Evolutionary conservation across 2,888 invertebrate species (phyloP).

Genomic region (Nymphalis urticae): DNA sequence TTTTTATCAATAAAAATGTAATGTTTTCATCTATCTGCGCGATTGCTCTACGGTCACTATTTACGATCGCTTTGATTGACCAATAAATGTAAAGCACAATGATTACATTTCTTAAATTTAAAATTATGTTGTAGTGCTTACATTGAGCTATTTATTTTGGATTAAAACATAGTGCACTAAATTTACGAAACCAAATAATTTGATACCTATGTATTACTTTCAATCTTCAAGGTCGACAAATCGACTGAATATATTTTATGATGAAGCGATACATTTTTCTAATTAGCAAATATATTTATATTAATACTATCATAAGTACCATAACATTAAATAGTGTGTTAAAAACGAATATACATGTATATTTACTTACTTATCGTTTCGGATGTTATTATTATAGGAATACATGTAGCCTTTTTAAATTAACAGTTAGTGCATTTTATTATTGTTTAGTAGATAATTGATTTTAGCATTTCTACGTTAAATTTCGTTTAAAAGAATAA

Average conservation of each 20-base stretch:
- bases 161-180: background rate
- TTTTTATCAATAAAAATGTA: slow-evolving; percentile 64
- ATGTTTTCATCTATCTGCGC: slow-evolving; percentile 52
- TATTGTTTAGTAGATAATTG: too few species aligned
- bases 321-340: too few species aligned
- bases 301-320: background rate
- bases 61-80: slow-evolving; percentile 31
- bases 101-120: background rate
- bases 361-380: too few species aligned
- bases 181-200: background rate
- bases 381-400: too few species aligned
- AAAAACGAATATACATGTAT: too few species aligned
- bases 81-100: slow-evolving; percentile 10
- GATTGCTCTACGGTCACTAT: slow-evolving; percentile 40
- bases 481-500: too few species aligned
- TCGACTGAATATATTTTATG: background rate
- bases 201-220: slow-evolving; percentile 4
- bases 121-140: background rate
- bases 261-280: background rate
- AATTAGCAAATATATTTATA: background rate
- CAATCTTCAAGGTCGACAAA: slow-evolving; percentile 4
- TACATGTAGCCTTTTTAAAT: too few species aligned
- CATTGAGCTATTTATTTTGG: background rate
- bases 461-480: too few species aligned
- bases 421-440: too few species aligned